Base-by-base conservation (phyloP, 2,797 vertebrate species). In the Pelobates cultripes region DNA sequence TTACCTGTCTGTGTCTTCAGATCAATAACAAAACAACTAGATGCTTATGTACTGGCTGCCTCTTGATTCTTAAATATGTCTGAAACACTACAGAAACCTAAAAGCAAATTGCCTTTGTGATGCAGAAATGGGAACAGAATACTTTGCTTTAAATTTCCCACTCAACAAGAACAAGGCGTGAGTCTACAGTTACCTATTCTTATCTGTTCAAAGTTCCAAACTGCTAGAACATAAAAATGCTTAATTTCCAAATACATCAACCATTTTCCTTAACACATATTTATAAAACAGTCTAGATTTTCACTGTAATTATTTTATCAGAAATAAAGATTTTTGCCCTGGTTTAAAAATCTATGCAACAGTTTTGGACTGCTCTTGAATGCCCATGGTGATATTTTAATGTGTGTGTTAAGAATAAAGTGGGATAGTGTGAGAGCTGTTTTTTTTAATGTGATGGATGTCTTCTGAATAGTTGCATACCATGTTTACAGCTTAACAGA, bases 41-140 rank as follows among this genome's bases (percentile, higher is more conserved):
- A 76, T 84, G 42, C 74, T 88, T 57, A 28, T 28, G 28, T 76
- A 14, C 69, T 75, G 86, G 85, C 28, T 70, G 70, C 85, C 85
- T 87, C 84, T 82, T 85, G 2, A 63, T 86, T 77, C 55, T 55
- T 75, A 63, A 1, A 44, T 61, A 4, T 7, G 10, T 9, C 15
- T 3, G n/a, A 64, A 44, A 12, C 3, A 61, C 60, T 63, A 42
- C 13, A 43, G 60, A 47, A 28, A 42, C 55, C 55, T 17, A 4
- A 40, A 73, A 55, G 51, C 17, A 41, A 4, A 40, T 73, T 9
- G 51, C 55, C 13, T 17, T n/a, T 73, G 71, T n/a, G 51, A 55
- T 60, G 3, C 55, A 17, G 60, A 60, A 60, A 28, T 28, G 1
- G 28, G 28, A 28, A 28, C 28, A 28, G 1, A 28, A 28, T 28